Evolutionary conservation across 2,797 vertebrate species (phyloP), one percentile per base, ranked within the genome.

Genomic region (Acrocephalus scirpaceus): DNA sequence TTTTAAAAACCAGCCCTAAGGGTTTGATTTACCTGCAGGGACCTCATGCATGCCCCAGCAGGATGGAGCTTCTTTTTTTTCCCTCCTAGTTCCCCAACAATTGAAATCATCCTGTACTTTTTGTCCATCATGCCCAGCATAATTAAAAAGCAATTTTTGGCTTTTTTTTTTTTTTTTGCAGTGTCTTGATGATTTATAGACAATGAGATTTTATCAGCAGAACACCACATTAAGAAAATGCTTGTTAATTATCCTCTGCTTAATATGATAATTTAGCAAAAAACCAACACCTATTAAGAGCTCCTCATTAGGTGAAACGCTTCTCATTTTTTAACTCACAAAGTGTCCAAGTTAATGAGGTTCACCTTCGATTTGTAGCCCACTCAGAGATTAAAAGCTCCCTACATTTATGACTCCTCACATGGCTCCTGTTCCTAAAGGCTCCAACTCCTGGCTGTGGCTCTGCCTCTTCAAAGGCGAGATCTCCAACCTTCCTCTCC

Each of bases 241-340:
- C 97, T 97, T 97, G 97, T 98, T 98, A 98, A 98, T 98, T 97
- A 97, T 97, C 95, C 91, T 89, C 97, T 96, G 94, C 95, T 97
- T 98, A 98, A 98, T 98, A 98, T 97, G 97, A 97, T 98, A 98
- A 98, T 98, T 98, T 97, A 97, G 95, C 57, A 88, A 96, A 97
- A 98, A 97, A 96, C 87, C 97, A 98, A 95, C 97, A 98, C 97
- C 96, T 97, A 98, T 98, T 98, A 98, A 93, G 93, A 96, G 93
- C 95, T 97, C 93, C 97, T 97, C 97, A 97, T 98, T 97, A 98
- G 92, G 96, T 93, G 96, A 96, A 97, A 94, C 20, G 32, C 95
- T 94, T 86, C 96, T 96, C 84, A 65, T 97, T 98, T 97, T 97
- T 96, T 95, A 97, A 83, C 75, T 65, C 95, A 95, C 93, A 93